Evolutionary conservation across 1,140 invertebrate genomes (phyloP).

Genomic region (Tetramorium alpestre): DNA sequence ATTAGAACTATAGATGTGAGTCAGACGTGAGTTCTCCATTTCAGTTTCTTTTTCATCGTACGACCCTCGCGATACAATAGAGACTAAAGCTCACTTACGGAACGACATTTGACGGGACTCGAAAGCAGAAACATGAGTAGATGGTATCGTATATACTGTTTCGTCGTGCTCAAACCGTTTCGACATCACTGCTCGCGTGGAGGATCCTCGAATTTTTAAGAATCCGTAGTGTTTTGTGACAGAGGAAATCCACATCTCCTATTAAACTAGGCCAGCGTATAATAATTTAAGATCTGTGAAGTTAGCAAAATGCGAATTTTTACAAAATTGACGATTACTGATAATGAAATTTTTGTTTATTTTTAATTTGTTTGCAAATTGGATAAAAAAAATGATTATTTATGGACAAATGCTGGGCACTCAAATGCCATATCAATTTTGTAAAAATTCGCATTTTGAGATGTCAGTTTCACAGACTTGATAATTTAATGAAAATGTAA

Average conservation of each 20-base stretch:
- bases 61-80: conserved; percentile 10
- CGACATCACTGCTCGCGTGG: conserved; percentile 27
- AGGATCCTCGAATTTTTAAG: background rate
- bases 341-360: too few species aligned
- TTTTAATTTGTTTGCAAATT: too few species aligned
- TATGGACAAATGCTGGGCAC: too few species aligned
- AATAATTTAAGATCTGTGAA: background rate
- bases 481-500: background rate
- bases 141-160: conserved; percentile 48
- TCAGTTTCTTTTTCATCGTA: conserved; percentile 24
- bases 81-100: conserved; percentile 73
- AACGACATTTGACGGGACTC: conserved; percentile 49
- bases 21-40: background rate
- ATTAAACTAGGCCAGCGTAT: background rate
- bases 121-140: conserved; percentile 64
- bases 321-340: too few species aligned
- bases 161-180: conserved; percentile 18
- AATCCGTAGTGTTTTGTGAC: background rate
- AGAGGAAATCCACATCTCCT: background rate
- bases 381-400: too few species aligned
- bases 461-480: too few species aligned
- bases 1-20: conserved; percentile 14
- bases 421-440: too few species aligned
- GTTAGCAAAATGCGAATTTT: too few species aligned
- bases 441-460: too few species aligned